These are phyloP conservation scores for Bovichtus variegatus DNA, from an alignment of 2,797 vertebrate genomes.

Conservation along the genomic window DNA sequence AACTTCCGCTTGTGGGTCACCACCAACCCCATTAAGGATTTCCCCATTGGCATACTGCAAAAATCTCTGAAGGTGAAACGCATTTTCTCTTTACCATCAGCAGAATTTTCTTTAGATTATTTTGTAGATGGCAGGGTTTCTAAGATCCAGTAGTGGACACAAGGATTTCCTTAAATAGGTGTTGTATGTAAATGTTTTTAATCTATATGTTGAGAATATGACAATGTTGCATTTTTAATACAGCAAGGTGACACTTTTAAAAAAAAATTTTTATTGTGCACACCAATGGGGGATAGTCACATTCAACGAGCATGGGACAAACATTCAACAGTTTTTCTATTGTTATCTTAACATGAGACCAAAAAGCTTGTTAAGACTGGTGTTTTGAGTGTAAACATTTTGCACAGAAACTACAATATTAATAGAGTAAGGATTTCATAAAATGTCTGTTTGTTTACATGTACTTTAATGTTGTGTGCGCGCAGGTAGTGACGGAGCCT, in stretches of 20 bases:
- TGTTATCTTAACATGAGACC: neutral
- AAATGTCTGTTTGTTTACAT: constrained; percentile 11
- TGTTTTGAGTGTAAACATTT: neutral
- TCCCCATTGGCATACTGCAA: constrained; percentile 95
- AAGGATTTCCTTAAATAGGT: neutral
- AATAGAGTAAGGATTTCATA: neutral
- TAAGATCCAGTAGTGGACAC: neutral
- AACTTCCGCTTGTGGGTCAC: constrained; percentile 97
- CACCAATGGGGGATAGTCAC: neutral
- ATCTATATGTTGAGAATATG: neutral
- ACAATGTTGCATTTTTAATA: neutral
- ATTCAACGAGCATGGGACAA: neutral
- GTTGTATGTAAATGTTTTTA: neutral
- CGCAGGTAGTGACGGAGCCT: constrained; percentile 95
- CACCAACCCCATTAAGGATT: constrained; percentile 93
- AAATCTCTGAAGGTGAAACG: constrained; percentile 92
- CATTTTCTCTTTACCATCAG: constrained; percentile 1
- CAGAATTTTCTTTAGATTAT: neutral
- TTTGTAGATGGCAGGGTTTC: neutral
- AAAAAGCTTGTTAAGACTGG: neutral
- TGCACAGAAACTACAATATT: neutral
- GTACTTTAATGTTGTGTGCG: constrained; percentile 19
- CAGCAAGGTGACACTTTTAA: neutral
- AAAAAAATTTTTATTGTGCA: neutral
- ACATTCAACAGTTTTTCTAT: neutral